A percentile compares a stretch with the other conserved stretches of the same genome.
These are phyloP conservation scores for Epinephelus cyanopodus DNA, from an alignment of 2,113 vertebrate genomes.

Conservation along the genomic window DNA sequence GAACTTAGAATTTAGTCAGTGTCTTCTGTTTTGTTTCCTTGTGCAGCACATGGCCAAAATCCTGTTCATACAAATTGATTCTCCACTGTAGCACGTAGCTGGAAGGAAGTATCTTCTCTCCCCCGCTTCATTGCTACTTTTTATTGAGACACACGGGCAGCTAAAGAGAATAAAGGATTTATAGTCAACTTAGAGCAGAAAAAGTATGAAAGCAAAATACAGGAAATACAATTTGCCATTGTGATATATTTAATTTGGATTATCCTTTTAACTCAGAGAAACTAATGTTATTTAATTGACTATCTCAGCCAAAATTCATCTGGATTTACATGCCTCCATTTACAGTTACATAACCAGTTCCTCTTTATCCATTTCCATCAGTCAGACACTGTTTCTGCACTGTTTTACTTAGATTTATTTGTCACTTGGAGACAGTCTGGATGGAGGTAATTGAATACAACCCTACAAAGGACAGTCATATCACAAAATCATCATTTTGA, in stretches of 20 bases:
- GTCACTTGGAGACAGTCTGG: background rate
- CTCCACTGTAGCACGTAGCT: background rate
- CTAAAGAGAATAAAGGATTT: background rate
- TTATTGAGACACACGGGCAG: background rate
- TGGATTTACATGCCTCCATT: constrained; percentile 14
- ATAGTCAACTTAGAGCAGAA: background rate
- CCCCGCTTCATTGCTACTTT: background rate
- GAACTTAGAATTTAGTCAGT: constrained; percentile 35
- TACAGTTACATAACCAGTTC: constrained; percentile 10
- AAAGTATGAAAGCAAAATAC: background rate
- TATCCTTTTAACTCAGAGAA: background rate
- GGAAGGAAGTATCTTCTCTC: background rate
- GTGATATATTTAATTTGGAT: constrained; percentile 7
- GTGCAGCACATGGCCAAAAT: background rate
- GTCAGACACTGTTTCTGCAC: background rate
- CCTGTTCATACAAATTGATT: constrained; percentile 13
- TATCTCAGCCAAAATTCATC: background rate
- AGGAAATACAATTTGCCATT: background rate
- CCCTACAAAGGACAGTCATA: background rate
- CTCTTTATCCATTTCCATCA: constrained; percentile 1
- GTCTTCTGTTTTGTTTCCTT: background rate
- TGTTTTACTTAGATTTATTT: background rate
- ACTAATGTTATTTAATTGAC: constrained; percentile 8
- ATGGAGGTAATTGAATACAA: background rate
- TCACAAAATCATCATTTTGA: background rate